Evolutionary conservation across 2,888 invertebrate species (phyloP).

Genomic region (Xylota sylvarum): DNA sequence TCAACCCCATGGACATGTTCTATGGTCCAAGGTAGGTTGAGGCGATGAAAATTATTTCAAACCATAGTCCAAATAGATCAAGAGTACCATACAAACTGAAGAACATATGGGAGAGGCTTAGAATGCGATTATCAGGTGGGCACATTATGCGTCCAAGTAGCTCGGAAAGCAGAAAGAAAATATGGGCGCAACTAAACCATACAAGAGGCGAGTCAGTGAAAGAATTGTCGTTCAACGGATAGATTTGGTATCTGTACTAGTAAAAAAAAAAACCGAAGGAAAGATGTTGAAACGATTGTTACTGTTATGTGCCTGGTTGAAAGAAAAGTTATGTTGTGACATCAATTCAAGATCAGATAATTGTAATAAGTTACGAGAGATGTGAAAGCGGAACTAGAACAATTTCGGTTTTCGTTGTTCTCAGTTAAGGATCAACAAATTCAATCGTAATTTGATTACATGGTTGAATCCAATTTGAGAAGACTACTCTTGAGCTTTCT

Average conservation of each 20-base stretch:
- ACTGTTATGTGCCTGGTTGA: slow-evolving; percentile 20
- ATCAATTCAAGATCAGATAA: slow-evolving; percentile 30
- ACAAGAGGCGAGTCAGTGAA: slow-evolving; percentile 18
- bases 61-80: slow-evolving; percentile 53
- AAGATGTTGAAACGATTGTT: slow-evolving; percentile 17
- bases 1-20: slow-evolving; percentile 28
- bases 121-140: slow-evolving; percentile 60
- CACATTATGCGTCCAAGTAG: slow-evolving; percentile 54
- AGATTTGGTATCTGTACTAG: not conserved
- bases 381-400: not conserved
- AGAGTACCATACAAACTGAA: slow-evolving; percentile 25
- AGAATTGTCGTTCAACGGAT: not conserved
- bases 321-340: slow-evolving; percentile 13
- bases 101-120: slow-evolving; percentile 53
- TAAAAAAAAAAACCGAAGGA: not conserved
- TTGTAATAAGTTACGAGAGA: not conserved
- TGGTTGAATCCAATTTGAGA: too few species aligned
- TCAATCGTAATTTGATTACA: too few species aligned
- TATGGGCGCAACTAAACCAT: slow-evolving; percentile 50
- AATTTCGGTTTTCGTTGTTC: not conserved
- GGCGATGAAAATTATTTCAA: slow-evolving; percentile 26
- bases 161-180: slow-evolving; percentile 17
- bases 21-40: slow-evolving; percentile 37
- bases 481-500: too few species aligned
- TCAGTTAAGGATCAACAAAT: too few species aligned